Base-by-base conservation (phyloP, 2,797 vertebrate genomes). In the Paedocypris micromegethes region DNA sequence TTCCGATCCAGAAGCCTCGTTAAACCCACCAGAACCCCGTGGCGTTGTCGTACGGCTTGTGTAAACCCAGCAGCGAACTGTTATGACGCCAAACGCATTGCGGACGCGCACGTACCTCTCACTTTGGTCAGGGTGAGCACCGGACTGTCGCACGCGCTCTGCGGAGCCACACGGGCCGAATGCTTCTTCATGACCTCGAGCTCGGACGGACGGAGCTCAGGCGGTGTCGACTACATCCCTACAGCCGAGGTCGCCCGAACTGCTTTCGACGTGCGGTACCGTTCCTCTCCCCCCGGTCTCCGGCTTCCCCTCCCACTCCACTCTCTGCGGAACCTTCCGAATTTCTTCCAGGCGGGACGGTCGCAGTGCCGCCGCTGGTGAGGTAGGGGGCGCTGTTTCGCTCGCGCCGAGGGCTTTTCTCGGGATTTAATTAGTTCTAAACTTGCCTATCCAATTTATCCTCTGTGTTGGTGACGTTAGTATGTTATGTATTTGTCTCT, bases 111-210 rank as follows among this genome's bases (percentile, higher is more conserved):
- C 75, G 6, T 92, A 97, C 95, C 95, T 96, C 97, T 92, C 88
- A 96, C 93, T 90, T 94, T 95, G 87, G 94, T 96, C 85, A 97
- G 92, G 84, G 94, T 96, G 86, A 97, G 93, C 72, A 97, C 94
- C 73, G 95, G 95, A 69, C 93, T 97, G 90, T 95, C 94, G 89
- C 95, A 97, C 74, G 95, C 94, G 84, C 93, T 96, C 85, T 95
- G 91, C 75, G 95, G 95, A 83, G 95, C 93, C 53, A 97, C 95
- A 89, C 94, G 84, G 74, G 95, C 94, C 71, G 94, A 97, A 81
- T 97, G 95, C 78, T 97, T 97, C 92, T 94, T 97, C 95, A 97
- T 97, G 79, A 54, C 87, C 83, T 58, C 78, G 92, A 94, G 92
- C 92, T 89, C 89, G 84, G 87, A 83, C 81, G 82, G 88, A 86